phyloP scores from a whole-genome alignment of 23 tunicate species.

The Botrylloides violaceus region DNA sequence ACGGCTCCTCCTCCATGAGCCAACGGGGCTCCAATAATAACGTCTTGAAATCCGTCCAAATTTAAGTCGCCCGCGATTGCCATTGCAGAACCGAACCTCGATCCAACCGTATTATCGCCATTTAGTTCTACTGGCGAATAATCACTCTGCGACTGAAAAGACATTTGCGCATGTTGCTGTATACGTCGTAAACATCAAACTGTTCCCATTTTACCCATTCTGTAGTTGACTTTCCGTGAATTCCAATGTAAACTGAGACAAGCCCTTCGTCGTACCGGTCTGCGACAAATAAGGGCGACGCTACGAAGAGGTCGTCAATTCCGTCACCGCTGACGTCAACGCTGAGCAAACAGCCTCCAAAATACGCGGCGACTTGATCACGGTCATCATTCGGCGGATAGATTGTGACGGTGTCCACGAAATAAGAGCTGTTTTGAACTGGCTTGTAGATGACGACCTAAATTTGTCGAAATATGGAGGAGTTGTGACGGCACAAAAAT shows the following conservation, averaged over 20 bases:
- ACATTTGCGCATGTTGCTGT: neutral
- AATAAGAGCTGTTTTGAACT: neutral
- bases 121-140: neutral
- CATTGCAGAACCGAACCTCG: slow-evolving; percentile 67
- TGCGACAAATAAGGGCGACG: slow-evolving; percentile 48
- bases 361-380: slow-evolving; percentile 11
- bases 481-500: too few relatives aligned
- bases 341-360: slow-evolving; percentile 57
- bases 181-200: neutral
- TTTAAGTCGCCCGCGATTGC: slow-evolving; percentile 72
- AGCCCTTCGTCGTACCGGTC: slow-evolving; percentile 61
- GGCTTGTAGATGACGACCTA: slow-evolving; percentile 58
- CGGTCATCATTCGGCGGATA: neutral
- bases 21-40: slow-evolving; percentile 68
- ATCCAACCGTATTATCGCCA: neutral
- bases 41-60: slow-evolving; percentile 60
- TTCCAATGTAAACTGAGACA: slow-evolving; percentile 47
- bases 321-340: slow-evolving; percentile 59
- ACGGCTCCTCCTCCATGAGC: slow-evolving; percentile 50
- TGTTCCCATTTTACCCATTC: slow-evolving; percentile 3
- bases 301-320: slow-evolving; percentile 53
- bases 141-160: neutral
- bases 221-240: neutral
- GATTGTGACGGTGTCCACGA: neutral
- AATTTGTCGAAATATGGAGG: too few relatives aligned